Base-by-base conservation (phyloP, 37 sponge, comb jelly and placozoan species). In the Axinella damicornis region DNA sequence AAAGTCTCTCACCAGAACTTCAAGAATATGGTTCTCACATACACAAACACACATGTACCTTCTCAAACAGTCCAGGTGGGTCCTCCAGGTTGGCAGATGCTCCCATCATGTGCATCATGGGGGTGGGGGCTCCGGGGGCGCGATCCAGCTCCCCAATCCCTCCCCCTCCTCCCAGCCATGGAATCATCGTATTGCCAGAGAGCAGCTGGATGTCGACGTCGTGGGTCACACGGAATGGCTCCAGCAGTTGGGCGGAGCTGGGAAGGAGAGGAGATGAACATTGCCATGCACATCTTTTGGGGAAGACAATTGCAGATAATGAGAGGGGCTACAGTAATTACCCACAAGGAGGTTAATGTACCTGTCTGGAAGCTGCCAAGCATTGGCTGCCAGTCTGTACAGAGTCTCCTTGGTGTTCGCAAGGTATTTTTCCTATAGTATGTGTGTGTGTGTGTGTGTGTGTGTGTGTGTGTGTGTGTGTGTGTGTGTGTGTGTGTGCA, bases 1-100 rank as follows among this genome's bases (percentile, higher is more conserved):
- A n/a, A n/a, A n/a, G n/a, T n/a, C n/a, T n/a, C n/a, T n/a, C n/a
- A n/a, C n/a, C n/a, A n/a, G n/a, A n/a, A n/a, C n/a, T n/a, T n/a
- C n/a, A n/a, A n/a, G n/a, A n/a, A n/a, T n/a, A n/a, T n/a, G n/a
- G n/a, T n/a, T n/a, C n/a, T n/a, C 54, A 73, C 74, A 38, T 11
- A 14, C 59, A 20, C 35, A 2, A 2, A 56, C 35, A 60, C 77
- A 15, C 46, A 55, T 28, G 34, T 38, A 94, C 95, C 90, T 94
- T 94, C 78, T 96, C 97, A 88, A 91, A 88, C 16, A 96, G 92
- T 0, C 97, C 97, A 57, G 97, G 97, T 22, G 97, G 97, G 61
- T 96, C 97, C 62, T 96, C 96, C 53, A 88, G 58, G 19, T 90
- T 90, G n/a, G 82, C 34, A 46, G 82, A 73, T 25, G 72, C 58